phyloP scores from a whole-genome alignment of 2,888 invertebrate species.

The Tipula helvola region DNA sequence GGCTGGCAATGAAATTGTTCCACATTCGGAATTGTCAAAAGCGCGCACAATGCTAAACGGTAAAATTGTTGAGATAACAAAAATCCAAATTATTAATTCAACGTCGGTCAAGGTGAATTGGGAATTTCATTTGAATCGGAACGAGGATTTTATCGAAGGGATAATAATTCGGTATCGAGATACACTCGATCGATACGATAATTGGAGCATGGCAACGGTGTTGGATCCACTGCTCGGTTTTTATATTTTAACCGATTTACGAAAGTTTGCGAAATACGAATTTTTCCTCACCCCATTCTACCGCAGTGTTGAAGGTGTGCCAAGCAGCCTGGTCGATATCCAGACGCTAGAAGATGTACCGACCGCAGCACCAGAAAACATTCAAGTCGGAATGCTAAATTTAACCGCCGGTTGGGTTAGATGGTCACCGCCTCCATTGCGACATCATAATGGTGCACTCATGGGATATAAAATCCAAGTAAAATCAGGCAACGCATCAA shows the following conservation, averaged over 20 bases:
- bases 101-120: slow-evolving; percentile 43
- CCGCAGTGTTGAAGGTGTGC: slow-evolving; percentile 75
- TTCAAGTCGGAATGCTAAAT: slow-evolving; percentile 68
- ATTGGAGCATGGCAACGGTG: slow-evolving; percentile 54
- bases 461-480: slow-evolving; percentile 45
- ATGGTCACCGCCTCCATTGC: slow-evolving; percentile 70
- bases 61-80: slow-evolving; percentile 57
- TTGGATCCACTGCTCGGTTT: slow-evolving; percentile 46
- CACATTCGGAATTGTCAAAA: slow-evolving; percentile 33
- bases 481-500: slow-evolving; percentile 37
- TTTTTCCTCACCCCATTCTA: slow-evolving; percentile 80
- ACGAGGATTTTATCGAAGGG: slow-evolving; percentile 40
- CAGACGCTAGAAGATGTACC: slow-evolving; percentile 81
- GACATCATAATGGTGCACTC: slow-evolving; percentile 59
- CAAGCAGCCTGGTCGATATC: slow-evolving; percentile 77
- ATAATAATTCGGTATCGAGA: slow-evolving; percentile 54
- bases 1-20: slow-evolving; percentile 31
- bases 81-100: slow-evolving; percentile 41
- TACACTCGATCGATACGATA: slow-evolving; percentile 44
- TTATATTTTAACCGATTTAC: slow-evolving; percentile 56
- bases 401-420: slow-evolving; percentile 65
- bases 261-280: slow-evolving; percentile 73
- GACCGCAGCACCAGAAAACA: slow-evolving; percentile 65
- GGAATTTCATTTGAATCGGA: slow-evolving; percentile 35
- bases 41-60: slow-evolving; percentile 33